Evolutionary conservation across 2,888 invertebrate species (phyloP).

Genomic region (Pandemis heparana): DNA sequence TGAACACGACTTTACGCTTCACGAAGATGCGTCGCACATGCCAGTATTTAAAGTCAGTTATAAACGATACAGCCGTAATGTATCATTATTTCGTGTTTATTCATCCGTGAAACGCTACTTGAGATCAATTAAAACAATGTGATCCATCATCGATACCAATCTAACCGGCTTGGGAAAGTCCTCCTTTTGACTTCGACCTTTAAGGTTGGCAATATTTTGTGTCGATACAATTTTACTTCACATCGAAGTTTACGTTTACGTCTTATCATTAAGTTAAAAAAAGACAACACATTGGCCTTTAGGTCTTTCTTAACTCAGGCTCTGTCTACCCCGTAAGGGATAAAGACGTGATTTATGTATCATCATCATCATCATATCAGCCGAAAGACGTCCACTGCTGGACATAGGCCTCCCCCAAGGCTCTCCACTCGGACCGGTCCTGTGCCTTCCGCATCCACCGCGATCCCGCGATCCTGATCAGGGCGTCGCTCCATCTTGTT

Average conservation of each 20-base stretch:
- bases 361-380: no score
- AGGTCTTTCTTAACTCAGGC: no score
- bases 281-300: neutral
- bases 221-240: constrained; percentile 27
- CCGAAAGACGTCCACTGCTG: no score
- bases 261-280: neutral
- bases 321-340: no score
- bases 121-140: constrained; percentile 43
- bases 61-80: constrained; percentile 25
- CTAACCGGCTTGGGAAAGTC: constrained; percentile 34
- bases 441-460: no score
- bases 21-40: constrained; percentile 18
- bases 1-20: constrained; percentile 21
- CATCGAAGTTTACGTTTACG: neutral
- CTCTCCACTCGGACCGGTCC: no score
- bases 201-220: constrained; percentile 30
- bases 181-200: constrained; percentile 27
- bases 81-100: constrained; percentile 40
- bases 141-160: constrained; percentile 42
- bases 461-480: no score
- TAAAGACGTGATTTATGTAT: no score
- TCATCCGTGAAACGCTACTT: constrained; percentile 42
- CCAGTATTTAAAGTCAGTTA: constrained; percentile 23
- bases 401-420: no score
- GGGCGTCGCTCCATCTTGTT: no score